Percentiles rank a stretch among this genome's conserved stretches.
phyloP scores from a whole-genome alignment of 2,797 vertebrate species.

The Sebastes alutus region DNA sequence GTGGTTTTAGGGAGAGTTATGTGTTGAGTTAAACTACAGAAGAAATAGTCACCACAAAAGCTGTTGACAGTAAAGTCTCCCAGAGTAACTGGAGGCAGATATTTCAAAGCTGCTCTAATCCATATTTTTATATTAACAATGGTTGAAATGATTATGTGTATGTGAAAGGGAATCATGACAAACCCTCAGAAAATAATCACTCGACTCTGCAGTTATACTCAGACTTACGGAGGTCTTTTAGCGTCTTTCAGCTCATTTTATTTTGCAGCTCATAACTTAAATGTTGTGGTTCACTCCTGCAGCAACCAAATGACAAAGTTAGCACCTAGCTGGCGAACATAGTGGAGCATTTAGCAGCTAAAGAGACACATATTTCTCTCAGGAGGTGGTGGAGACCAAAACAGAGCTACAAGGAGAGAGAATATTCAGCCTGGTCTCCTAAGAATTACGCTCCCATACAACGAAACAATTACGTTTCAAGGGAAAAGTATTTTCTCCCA shows the following conservation, averaged over 20 bases:
- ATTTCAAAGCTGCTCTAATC: not conserved
- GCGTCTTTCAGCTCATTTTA: not conserved
- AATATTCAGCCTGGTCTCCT: too few relatives aligned
- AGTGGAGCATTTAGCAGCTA: too few relatives aligned
- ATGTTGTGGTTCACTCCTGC: too few relatives aligned
- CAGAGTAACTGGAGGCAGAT: not conserved
- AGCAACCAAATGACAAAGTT: not conserved
- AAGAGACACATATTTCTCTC: too few relatives aligned
- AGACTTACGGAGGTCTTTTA: too few relatives aligned
- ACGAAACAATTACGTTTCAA: too few relatives aligned
- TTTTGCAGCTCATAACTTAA: not conserved
- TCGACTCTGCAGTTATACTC: too few relatives aligned
- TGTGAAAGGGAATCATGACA: not conserved
- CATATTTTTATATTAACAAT: not conserved
- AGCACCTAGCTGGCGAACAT: not conserved
- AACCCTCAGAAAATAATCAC: not conserved
- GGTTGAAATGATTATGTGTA: not conserved
- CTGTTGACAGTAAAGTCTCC: not conserved
- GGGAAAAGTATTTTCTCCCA: too few relatives aligned
- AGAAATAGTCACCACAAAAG: not conserved
- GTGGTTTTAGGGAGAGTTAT: slow-evolving; percentile 26
- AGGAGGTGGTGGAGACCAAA: too few relatives aligned
- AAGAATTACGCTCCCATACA: too few relatives aligned
- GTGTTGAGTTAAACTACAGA: slow-evolving; percentile 12
- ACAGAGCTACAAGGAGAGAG: too few relatives aligned